Percentiles rank a stretch among this genome's conserved stretches.
Conservation (phyloP, 1,140 invertebrate species). For the Oedothorax gibbosus region DNA sequence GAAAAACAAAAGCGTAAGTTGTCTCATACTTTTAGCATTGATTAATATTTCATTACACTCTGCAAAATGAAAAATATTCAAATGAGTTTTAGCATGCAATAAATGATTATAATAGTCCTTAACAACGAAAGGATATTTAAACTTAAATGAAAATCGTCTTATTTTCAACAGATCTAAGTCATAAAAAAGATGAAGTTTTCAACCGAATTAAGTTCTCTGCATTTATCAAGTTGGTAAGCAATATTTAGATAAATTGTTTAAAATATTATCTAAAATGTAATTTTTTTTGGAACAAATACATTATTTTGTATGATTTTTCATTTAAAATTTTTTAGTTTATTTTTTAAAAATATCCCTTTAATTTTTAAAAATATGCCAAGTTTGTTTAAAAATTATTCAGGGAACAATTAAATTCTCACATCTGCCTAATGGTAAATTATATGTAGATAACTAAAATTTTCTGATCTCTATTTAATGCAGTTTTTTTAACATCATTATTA, state of each 20-base stretch:
- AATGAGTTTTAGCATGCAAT: not conserved
- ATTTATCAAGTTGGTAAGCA: conserved; percentile 70
- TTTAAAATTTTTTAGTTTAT: not conserved
- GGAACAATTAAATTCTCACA: too few relatives aligned
- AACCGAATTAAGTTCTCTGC: conserved; percentile 71
- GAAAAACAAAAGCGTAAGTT: conserved; percentile 45
- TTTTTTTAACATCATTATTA: too few relatives aligned
- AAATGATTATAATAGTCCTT: too few relatives aligned
- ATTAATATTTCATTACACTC: not conserved
- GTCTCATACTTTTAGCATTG: not conserved
- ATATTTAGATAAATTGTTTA: not conserved
- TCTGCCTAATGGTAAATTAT: too few relatives aligned
- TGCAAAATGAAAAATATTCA: conserved; percentile 2
- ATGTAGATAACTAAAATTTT: too few relatives aligned
- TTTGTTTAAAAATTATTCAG: too few relatives aligned
- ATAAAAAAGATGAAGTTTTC: conserved; percentile 70
- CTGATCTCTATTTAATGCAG: too few relatives aligned
- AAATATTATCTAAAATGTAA: not conserved
- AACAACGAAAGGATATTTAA: too few relatives aligned
- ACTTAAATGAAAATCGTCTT: too few relatives aligned
- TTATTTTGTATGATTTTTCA: not conserved
- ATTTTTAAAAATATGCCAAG: too few relatives aligned
- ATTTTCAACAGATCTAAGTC: conserved; percentile 2
- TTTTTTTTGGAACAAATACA: not conserved
- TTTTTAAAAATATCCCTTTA: too few relatives aligned